A percentile compares a stretch with the other conserved stretches of the same genome.
Evolutionary conservation across 2,113 vertebrate genomes (phyloP).

Genomic region (Cyanoliseus patagonus): DNA sequence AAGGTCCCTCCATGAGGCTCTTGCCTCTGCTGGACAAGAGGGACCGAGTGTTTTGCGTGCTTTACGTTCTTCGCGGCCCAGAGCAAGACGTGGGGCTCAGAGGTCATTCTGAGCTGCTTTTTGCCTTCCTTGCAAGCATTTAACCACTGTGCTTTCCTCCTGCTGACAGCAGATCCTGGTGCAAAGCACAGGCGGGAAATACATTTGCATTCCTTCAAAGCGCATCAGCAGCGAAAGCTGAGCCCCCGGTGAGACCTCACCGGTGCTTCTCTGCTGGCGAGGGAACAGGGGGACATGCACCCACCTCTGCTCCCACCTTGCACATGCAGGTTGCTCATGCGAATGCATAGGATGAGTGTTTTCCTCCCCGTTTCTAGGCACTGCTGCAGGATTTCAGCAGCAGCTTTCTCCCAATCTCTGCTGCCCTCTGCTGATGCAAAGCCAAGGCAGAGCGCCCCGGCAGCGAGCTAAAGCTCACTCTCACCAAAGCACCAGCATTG

Average conservation of each 20-base stretch:
- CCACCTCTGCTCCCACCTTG: background rate
- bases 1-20: background rate
- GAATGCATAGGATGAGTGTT: rapidly evolving
- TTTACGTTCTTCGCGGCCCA: background rate
- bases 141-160: rapidly evolving
- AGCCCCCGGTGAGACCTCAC: background rate
- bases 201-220: background rate
- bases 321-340: background rate
- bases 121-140: background rate
- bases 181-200: background rate
- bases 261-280: rapidly evolving
- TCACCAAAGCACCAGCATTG: background rate
- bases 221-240: rapidly evolving
- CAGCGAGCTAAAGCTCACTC: background rate
- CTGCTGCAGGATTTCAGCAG: background rate
- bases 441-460: background rate
- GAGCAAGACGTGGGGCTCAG: background rate
- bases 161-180: background rate
- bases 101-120: background rate
- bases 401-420: slow-evolving; percentile 45
- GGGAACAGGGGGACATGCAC: rapidly evolving
- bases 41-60: background rate
- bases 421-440: slow-evolving; percentile 71
- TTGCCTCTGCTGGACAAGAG: background rate
- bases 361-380: background rate